Conservation (phyloP, 1,140 invertebrate species). For the Drosophila repletoides region DNA sequence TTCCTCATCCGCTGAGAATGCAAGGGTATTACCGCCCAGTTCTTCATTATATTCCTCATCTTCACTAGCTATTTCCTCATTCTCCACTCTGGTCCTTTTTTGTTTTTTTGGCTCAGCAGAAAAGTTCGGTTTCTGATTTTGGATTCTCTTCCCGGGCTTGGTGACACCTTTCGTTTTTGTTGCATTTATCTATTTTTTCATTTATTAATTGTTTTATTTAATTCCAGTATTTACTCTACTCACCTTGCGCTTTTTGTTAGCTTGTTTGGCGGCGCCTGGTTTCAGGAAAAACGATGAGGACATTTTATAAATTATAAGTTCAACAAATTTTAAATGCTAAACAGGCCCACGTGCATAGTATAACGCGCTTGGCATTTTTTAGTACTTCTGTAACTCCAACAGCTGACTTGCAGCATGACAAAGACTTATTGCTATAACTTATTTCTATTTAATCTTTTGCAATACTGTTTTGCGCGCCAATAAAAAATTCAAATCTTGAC, state of each 20-base stretch:
- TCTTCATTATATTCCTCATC: slow-evolving; percentile 80
- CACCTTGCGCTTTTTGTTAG: slow-evolving; percentile 84
- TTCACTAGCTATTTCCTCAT: slow-evolving; percentile 84
- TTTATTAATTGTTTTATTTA: not conserved
- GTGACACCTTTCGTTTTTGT: slow-evolving; percentile 50
- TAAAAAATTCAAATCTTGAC: not conserved
- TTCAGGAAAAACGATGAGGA: slow-evolving; percentile 86
- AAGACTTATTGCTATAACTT: not conserved
- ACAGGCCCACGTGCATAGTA: slow-evolving; percentile 58
- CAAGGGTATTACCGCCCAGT: slow-evolving; percentile 83
- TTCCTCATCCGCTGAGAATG: slow-evolving; percentile 84
- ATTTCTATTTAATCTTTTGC: not conserved
- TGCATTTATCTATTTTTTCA: slow-evolving; percentile 74
- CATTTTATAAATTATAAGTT: slow-evolving; percentile 41
- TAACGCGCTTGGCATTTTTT: slow-evolving; percentile 41
- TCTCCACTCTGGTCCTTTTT: slow-evolving; percentile 65
- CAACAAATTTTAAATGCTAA: slow-evolving; percentile 34
- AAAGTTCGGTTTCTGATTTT: no score
- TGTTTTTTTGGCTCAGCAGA: slow-evolving; percentile 61
- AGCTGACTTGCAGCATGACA: slow-evolving; percentile 24
- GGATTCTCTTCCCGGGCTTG: slow-evolving; percentile 52
- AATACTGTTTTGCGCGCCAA: not conserved
- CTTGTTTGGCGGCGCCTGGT: slow-evolving; percentile 83
- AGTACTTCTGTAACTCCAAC: not conserved
- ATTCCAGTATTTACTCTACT: slow-evolving; percentile 13